These are phyloP conservation scores for Heterochromis multidens DNA, from an alignment of 2,113 vertebrate genomes.

Conservation along the genomic window DNA sequence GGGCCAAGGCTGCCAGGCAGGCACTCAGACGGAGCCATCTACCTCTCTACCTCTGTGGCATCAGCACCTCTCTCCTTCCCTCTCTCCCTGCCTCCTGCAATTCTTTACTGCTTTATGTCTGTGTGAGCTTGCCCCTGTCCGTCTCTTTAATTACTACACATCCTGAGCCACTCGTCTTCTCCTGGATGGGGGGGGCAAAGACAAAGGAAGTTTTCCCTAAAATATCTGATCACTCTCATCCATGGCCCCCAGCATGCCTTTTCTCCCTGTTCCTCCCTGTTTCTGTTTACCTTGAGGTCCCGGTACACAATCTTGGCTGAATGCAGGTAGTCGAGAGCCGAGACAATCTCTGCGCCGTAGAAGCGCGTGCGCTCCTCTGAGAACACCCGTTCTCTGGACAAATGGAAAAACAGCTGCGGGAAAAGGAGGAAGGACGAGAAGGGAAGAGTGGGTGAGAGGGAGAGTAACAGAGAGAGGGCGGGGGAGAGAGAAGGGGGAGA, in stretches of 20 bases:
- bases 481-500: constrained; percentile 2
- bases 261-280: background rate
- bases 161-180: constrained; percentile 33
- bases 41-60: constrained; percentile 67
- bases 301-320: constrained; percentile 99
- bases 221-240: constrained; percentile 33
- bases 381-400: constrained; percentile 99
- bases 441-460: background rate
- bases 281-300: constrained; percentile 95
- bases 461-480: background rate
- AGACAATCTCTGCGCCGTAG: constrained; percentile 98
- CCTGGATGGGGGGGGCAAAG: background rate
- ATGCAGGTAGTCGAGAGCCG: constrained; percentile 96
- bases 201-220: constrained; percentile 9
- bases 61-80: constrained; percentile 16
- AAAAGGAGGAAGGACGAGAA: constrained; percentile 41
- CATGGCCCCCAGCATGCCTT: constrained; percentile 10
- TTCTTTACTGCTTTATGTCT: constrained; percentile 42
- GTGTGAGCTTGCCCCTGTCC: constrained; percentile 43
- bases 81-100: background rate
- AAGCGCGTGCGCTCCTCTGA: constrained; percentile 98
- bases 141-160: constrained; percentile 56
- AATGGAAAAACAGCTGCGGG: constrained; percentile 99
- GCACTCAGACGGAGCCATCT: constrained; percentile 56
- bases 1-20: constrained; percentile 71